Evolutionary conservation across 2,888 invertebrate genomes (phyloP), one percentile per base, ranked within the genome.

Genomic region (Nasonovia ribisnigri): DNA sequence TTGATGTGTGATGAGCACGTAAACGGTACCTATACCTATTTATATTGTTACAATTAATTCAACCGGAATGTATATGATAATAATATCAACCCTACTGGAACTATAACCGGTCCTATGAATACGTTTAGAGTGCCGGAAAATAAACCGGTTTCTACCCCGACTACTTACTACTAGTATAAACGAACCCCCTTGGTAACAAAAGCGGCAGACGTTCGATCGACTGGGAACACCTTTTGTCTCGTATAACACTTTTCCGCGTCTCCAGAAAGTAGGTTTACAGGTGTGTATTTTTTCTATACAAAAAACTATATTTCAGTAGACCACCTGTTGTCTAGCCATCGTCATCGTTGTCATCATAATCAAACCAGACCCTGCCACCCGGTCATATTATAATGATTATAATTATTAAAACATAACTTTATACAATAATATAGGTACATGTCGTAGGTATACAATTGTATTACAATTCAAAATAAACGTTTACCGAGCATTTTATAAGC

Each of bases 71-170:
- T 67, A 90, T 42, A 57, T 54, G 13, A 88, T 42, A 26, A 86
- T 46, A 46, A 13, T 29, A 86, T 86, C 67, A 67, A 91, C 91
- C 86, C 84, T 13, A 11, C 36, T 24, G n/a, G 4, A 51, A 54
- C 88, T 36, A 54, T 77, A n/a, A 46, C 90, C 48, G 48, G 51
- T 77, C 8, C 20, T 77, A 77, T 20, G 77, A 46, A 57, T 46
- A 42, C 10, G 29, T 54, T 48, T 24, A 26, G 36, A 29, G 86
- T 46, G 88, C 16, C 1, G 13, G 42, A 92, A 92, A 42, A 6
- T 51, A 92, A 92, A 92, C 92, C 92, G 89, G 93, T 93, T 84
- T 84, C 57, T 86, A 57, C 92, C 92, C 92, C 36, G 26, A 60
- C 60, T 46, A 46, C 26, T n/a, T 6, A 54, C 29, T 77, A 20